Conservation (phyloP, 2,113 vertebrate genomes). For the Eurystomus gularis region DNA sequence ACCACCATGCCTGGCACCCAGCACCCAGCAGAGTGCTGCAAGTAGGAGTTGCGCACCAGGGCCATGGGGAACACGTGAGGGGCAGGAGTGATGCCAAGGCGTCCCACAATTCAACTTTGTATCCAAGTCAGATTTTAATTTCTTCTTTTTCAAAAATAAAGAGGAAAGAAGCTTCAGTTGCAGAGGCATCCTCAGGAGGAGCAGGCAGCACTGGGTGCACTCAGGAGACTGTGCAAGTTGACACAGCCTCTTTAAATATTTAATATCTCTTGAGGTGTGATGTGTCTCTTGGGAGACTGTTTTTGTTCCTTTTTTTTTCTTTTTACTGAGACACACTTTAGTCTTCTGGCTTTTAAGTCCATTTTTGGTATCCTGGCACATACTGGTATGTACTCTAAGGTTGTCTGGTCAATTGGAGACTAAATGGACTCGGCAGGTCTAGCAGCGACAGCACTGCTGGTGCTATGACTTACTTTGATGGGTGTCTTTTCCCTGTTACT, state of each 20-base stretch:
- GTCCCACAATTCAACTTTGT: fast-evolving
- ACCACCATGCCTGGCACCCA: neutral
- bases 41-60: neutral
- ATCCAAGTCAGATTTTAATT: neutral
- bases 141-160: neutral
- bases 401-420: neutral
- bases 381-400: neutral
- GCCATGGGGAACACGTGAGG: neutral
- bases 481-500: neutral
- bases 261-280: neutral
- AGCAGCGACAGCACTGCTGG: neutral
- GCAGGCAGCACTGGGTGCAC: neutral
- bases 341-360: neutral
- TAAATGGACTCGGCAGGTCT: neutral
- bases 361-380: neutral
- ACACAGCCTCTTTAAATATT: neutral
- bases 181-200: neutral
- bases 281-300: neutral
- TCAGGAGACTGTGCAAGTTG: neutral
- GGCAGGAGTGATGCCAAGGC: fast-evolving
- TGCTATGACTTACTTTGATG: neutral
- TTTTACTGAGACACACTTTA: neutral
- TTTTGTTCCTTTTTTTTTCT: neutral
- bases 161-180: neutral
- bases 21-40: neutral